These are phyloP conservation scores for Grapholita molesta DNA, from an alignment of 1,140 invertebrate species.

Conservation along the genomic window DNA sequence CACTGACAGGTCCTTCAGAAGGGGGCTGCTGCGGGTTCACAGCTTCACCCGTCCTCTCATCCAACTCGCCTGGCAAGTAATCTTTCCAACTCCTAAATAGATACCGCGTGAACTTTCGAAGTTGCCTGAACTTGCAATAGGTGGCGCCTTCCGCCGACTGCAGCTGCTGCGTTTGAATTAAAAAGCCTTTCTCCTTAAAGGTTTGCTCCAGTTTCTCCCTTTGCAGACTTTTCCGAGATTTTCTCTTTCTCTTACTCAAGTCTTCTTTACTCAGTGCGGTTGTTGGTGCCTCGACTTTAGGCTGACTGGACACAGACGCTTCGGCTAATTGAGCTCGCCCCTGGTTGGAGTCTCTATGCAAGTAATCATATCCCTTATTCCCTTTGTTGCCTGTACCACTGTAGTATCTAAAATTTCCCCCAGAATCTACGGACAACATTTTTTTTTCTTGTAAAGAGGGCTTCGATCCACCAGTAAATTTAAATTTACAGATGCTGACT, in stretches of 20 bases:
- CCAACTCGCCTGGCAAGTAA: conserved; percentile 89
- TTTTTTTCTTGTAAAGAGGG: conserved; percentile 94
- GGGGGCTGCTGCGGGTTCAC: not conserved
- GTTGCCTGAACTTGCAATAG: conserved; percentile 94
- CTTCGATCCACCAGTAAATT: conserved; percentile 92
- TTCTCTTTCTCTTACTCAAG: conserved; percentile 81
- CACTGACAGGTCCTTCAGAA: conserved; percentile 21
- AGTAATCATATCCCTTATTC: conserved; percentile 87
- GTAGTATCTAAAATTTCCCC: conserved; percentile 91
- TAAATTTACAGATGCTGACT: conserved; percentile 95
- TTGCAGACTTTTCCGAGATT: conserved; percentile 89
- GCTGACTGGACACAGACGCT: conserved; percentile 50
- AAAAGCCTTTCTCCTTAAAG: conserved; percentile 94
- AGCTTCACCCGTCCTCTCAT: conserved; percentile 35
- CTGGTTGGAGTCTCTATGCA: conserved; percentile 84
- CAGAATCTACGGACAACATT: conserved; percentile 91
- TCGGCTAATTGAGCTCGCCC: conserved; percentile 56
- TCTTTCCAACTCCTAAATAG: conserved; percentile 95
- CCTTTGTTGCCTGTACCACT: conserved; percentile 88
- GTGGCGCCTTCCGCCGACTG: conserved; percentile 95
- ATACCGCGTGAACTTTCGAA: conserved; percentile 94
- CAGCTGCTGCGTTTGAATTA: conserved; percentile 95
- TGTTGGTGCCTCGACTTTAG: conserved; percentile 53
- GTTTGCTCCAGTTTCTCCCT: conserved; percentile 94
- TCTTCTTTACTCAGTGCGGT: conserved; percentile 55